Evolutionary conservation across 2,113 vertebrate species (phyloP), one percentile per base, ranked within the genome.

Genomic region (Campylorhamphus procurvoides): DNA sequence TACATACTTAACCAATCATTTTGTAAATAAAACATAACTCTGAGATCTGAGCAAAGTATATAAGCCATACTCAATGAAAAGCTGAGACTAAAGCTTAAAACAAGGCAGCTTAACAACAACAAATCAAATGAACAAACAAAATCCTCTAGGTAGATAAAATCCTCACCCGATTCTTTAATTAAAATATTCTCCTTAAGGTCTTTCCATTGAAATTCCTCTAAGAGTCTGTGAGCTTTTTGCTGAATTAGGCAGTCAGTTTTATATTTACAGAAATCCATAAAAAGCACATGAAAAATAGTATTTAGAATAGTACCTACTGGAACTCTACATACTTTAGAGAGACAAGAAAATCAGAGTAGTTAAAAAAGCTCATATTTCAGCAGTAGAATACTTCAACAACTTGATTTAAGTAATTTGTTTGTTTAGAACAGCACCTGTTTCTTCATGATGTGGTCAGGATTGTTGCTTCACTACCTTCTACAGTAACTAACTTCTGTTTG

Each of bases 51-150:
- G 7, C 6, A 82, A 37, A 6, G 3, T 39, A 46, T 8, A 78
- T 44, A 85, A 79, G 13, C 3, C 50, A 67, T 55, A 80, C 4
- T 56, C 14, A 23, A 24, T 31, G 6, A 84, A 76, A 83, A 58
- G 5, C 3, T 46, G n/a, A 72, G 19, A 69, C 5, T 35, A 77
- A 73, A 68, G 12, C 3, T 52, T 49, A 19, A 90, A 60, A 53
- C 28, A 16, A 0, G 1, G 2, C 3, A 62, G 47, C 5, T 55
- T 59, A 86, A 22, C 7, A 60, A 5, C 1, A 68, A 12, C 4
- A 66, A 60, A 64, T 37, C 7, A 67, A 68, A 72, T 10, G 3
- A 89, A 37, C 8, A 39, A 66, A 20, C 15, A 29, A 73, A 77
- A 40, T 20, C 2, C 3, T 56, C 35, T 52, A 56, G 7, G 58